phyloP scores from a whole-genome alignment of 2,888 invertebrate species.

The Lucinisca nassula region DNA sequence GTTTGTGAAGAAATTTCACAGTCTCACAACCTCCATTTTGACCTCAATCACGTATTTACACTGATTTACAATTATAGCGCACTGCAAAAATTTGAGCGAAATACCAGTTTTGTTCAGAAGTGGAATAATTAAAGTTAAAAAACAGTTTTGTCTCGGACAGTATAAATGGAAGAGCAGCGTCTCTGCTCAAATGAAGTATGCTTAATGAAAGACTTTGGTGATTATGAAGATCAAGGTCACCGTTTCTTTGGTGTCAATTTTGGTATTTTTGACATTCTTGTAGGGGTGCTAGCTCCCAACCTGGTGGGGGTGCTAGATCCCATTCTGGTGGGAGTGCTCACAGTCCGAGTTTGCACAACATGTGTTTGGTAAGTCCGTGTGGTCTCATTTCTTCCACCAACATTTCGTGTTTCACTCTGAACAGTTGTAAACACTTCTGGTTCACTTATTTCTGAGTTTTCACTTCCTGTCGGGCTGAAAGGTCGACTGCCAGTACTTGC shows the following conservation, averaged over 20 bases:
- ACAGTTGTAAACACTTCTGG: conserved; percentile 86
- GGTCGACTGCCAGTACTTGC: conserved; percentile 91
- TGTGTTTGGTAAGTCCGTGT: conserved; percentile 87
- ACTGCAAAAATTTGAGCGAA: background rate
- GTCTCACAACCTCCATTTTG: background rate
- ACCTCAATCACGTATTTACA: background rate
- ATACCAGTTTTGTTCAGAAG: background rate
- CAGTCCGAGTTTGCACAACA: conserved; percentile 80
- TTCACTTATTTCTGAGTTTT: conserved; percentile 87
- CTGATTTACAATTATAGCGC: background rate
- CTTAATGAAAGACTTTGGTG: conserved; percentile 55
- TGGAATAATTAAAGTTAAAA: background rate
- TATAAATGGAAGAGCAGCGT: background rate
- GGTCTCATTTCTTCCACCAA: conserved; percentile 84
- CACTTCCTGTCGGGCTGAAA: conserved; percentile 97
- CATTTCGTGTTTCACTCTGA: conserved; percentile 81
- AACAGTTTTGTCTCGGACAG: background rate
- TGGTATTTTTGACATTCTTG: conserved; percentile 83
- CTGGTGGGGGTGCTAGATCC: conserved; percentile 69
- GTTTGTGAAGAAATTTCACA: too few species aligned
- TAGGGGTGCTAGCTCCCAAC: conserved; percentile 63
- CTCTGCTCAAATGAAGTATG: background rate
- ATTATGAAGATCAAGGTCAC: conserved; percentile 39
- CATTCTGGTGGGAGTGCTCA: conserved; percentile 73
- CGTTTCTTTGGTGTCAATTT: conserved; percentile 78